Evolutionary conservation across 1,140 invertebrate genomes (phyloP), one percentile per base, ranked within the genome.

Genomic region (Heliconius hewitsoni): DNA sequence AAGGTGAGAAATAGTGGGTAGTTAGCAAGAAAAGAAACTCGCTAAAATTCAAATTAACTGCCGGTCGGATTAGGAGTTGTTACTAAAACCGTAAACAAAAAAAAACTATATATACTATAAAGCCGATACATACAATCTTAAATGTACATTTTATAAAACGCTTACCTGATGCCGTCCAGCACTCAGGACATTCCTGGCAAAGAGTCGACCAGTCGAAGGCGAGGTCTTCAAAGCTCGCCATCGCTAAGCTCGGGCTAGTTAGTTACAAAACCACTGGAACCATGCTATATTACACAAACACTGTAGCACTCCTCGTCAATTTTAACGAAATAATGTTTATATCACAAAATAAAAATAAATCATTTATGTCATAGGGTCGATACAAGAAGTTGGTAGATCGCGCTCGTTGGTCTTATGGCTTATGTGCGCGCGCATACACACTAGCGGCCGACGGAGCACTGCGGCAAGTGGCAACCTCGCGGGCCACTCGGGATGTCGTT

Each of bases 121-220:
- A 23, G 13, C 13, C 42, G 3, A 46, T 46, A 60, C n/a, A 60
- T 27, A 23, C 11, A 23, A 66, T 30, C 9, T 30, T 1, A 30
- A 6, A n/a, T 13, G 2, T 23, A 71, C 42, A 70, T 76, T 57
- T 66, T 16, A 86, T 83, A 66, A 89, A 19, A 6, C 1, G 18
- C 91, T 92, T 83, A 95, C 95, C 95, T 95, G 94, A 93, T n/a
- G 88, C 81, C 19, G 95, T 95, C 95, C 95, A 95, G 90, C 95
- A 95, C 80, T 95, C 95, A 27, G 95, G 91, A 82, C 95, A 95
- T 71, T 95, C 95, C 88, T 95, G 95, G 84, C 95, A 95, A 46
- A 95, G 91, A 84, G 95, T 91, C 82, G 93, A 94, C 95, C 95
- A 95, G 87, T 95, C 95, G 88, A 95, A 95, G 81, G 95, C 89